A percentile compares a stretch with the other conserved stretches of the same genome.
phyloP scores from a whole-genome alignment of 2,797 vertebrate species.

The Pampus argenteus region DNA sequence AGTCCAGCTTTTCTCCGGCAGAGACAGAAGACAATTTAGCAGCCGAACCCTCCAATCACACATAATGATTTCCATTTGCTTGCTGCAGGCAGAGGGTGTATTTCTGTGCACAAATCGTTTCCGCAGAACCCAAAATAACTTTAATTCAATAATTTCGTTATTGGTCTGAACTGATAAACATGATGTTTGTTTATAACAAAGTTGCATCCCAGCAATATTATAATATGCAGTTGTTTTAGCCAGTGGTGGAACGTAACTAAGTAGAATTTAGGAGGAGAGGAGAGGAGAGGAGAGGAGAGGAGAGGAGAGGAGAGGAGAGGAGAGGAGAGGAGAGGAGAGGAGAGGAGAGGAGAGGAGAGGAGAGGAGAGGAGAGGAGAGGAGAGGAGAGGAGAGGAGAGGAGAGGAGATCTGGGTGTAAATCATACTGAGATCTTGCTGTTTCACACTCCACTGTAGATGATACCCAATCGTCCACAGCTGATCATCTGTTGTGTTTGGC shows the following conservation, averaged over 20 bases:
- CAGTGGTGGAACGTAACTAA: not conserved
- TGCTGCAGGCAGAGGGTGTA: conserved; percentile 47
- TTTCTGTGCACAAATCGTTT: conserved; percentile 47
- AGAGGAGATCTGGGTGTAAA: conserved; percentile 41
- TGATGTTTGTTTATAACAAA: conserved; percentile 4
- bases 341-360: not conserved
- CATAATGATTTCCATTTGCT: conserved; percentile 76
- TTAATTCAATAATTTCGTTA: conserved; percentile 26
- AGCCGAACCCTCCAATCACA: conserved; percentile 74
- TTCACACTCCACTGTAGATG: conserved; percentile 54
- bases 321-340: not conserved
- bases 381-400: too few relatives aligned
- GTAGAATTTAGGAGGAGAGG: not conserved
- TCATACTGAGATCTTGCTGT: conserved; percentile 41
- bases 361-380: not conserved
- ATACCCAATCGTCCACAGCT: conserved; percentile 44
- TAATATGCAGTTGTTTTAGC: conserved; percentile 14
- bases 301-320: too few relatives aligned
- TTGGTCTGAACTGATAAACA: conserved; percentile 24
- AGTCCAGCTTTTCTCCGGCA: conserved; percentile 40
- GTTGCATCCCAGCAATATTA: conserved; percentile 16
- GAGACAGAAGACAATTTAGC: conserved; percentile 22
- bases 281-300: not conserved
- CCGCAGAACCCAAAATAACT: conserved; percentile 37
- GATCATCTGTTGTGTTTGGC: conserved; percentile 77